A percentile compares a stretch with the other conserved stretches of the same genome.
These are phyloP conservation scores for Acarapis woodi DNA, from an alignment of 1,140 invertebrate species.

Conservation along the genomic window DNA sequence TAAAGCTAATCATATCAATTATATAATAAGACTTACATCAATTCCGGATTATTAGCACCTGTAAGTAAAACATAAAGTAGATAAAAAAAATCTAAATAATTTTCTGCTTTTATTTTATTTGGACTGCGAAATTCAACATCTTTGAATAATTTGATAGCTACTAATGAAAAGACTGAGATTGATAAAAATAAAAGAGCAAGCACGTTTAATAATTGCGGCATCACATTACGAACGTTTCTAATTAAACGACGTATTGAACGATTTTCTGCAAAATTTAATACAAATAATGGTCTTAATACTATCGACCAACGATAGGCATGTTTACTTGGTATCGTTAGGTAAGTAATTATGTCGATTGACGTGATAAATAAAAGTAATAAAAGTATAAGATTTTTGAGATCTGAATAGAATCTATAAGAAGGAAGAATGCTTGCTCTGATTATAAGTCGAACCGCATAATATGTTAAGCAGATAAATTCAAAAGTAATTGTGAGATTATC, in stretches of 20 bases:
- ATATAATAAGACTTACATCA: slow-evolving; percentile 20
- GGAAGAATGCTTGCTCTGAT: slow-evolving; percentile 18
- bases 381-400: slow-evolving; percentile 21
- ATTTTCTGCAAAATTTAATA: slow-evolving; percentile 23
- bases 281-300: slow-evolving; percentile 21
- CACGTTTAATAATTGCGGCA: slow-evolving; percentile 23
- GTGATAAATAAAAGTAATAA: slow-evolving; percentile 17
- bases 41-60: slow-evolving; percentile 25
- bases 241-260: slow-evolving; percentile 22
- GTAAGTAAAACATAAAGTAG: slow-evolving; percentile 25
- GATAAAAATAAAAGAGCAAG: slow-evolving; percentile 22
- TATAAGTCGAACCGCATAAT: slow-evolving; percentile 18
- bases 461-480: slow-evolving; percentile 17
- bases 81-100: slow-evolving; percentile 20
- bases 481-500: slow-evolving; percentile 16
- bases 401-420: slow-evolving; percentile 18
- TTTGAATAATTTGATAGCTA: slow-evolving; percentile 22
- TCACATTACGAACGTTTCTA: slow-evolving; percentile 22
- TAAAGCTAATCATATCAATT: slow-evolving; percentile 3
- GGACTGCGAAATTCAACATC: slow-evolving; percentile 13
- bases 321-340: slow-evolving; percentile 15
- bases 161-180: slow-evolving; percentile 21
- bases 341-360: slow-evolving; percentile 20
- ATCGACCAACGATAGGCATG: slow-evolving; percentile 19
- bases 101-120: slow-evolving; percentile 19